Base-by-base conservation (phyloP, 2,888 invertebrate species). In the Microplitis deprimator region DNA sequence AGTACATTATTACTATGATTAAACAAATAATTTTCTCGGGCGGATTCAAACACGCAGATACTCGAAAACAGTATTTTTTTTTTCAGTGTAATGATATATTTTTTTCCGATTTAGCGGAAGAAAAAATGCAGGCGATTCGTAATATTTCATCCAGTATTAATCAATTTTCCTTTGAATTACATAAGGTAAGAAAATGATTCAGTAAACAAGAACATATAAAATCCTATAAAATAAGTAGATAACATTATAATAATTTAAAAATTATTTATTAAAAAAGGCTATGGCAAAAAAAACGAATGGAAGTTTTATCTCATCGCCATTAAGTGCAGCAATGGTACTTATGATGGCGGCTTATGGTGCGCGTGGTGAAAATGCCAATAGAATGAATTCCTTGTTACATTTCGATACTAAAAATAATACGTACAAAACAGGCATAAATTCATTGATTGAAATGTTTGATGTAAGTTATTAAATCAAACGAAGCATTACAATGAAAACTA, bases 291-390 rank as follows among this genome's bases (percentile, higher is more conserved):
- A 68, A 3, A 20, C 76, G 1, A 6, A 67, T 20, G 20, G 20
- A 59, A 89, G 88, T 80, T 78, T 89, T 1, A 83, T 88, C 70
- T 79, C 74, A 6, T 90, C 90, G 29, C 89, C 90, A 0, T 75
- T 90, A 20, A 90, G 90, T 65, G 87, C 85, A 5, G 84, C 86
- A 39, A 73, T 87, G 68, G 87, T 87, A 29, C 82, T 89, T 16
- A 84, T 87, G 20, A 86, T 90, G 88, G 84, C 84, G 8, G 79
- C 85, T 38, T 83, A 79, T 50, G 89, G 89, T 5, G 83, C 89
- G 1, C 76, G 76, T 1, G 87, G 83, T 59, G 76, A 83, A 6
- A 89, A 88, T 6, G 82, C 83, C 7, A 7, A 75, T 0, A 79
- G 88, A 77, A 83, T 89, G 71, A 83, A 78, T 41, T 20, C 76